These are phyloP conservation scores for Hemitrygon akajei DNA, from an alignment of 2,797 vertebrate genomes.

Conservation along the genomic window DNA sequence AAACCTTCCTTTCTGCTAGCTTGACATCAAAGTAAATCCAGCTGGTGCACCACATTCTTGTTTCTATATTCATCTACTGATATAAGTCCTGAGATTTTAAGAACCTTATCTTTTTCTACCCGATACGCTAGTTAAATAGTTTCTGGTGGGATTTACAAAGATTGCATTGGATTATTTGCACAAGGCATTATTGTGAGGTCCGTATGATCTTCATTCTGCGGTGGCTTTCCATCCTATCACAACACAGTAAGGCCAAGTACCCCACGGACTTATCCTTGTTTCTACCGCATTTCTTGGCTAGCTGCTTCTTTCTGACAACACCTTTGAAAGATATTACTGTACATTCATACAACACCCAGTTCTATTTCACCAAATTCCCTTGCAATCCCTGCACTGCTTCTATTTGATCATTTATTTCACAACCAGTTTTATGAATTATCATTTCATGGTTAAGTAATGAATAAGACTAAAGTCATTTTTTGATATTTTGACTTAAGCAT, in stretches of 20 bases:
- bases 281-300: neutral
- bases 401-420: too few relatives aligned
- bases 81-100: neutral
- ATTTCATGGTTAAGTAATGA: too few relatives aligned
- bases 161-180: neutral
- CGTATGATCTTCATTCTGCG: neutral
- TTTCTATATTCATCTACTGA: neutral
- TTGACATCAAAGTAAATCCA: neutral
- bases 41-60: neutral
- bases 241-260: too few relatives aligned
- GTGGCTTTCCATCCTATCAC: neutral
- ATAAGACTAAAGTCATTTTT: too few relatives aligned
- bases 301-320: neutral
- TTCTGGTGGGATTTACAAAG: neutral
- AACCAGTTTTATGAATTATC: too few relatives aligned
- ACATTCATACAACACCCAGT: neutral
- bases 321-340: neutral
- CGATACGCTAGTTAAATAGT: neutral
- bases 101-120: neutral
- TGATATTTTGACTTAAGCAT: neutral
- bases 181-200: neutral
- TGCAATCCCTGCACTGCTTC: neutral
- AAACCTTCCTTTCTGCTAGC: neutral
- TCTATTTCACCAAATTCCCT: neutral
- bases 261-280: neutral